Evolutionary conservation across 2,113 vertebrate species (phyloP).

Genomic region (Aviceda subcristata): DNA sequence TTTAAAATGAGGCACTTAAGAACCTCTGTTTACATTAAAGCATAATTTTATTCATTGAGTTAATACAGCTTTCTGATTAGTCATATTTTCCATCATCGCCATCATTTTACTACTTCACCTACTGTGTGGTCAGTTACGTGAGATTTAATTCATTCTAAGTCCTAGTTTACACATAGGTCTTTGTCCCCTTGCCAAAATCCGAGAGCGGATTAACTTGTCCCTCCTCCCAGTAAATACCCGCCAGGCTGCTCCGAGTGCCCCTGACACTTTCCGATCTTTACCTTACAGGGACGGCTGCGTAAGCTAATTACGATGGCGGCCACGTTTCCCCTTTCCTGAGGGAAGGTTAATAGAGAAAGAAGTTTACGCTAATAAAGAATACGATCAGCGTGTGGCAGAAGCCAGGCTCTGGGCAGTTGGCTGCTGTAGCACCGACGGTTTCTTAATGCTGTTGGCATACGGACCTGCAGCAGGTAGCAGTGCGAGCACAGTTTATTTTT

Average conservation of each 20-base stretch:
- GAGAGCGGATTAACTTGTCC: conserved; percentile 17
- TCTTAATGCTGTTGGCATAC: background rate
- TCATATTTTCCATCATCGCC: conserved; percentile 11
- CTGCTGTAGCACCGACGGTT: background rate
- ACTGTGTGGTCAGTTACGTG: background rate
- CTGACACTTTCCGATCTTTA: background rate
- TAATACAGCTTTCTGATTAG: conserved; percentile 8
- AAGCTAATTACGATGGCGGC: background rate
- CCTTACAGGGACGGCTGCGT: background rate
- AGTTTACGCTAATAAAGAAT: background rate
- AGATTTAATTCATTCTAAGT: background rate
- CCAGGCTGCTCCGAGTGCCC: background rate
- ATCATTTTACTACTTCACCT: background rate
- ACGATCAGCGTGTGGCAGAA: background rate
- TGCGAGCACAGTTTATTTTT: background rate
- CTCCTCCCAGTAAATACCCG: background rate
- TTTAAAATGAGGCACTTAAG: background rate
- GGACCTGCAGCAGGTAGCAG: background rate
- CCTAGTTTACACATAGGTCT: background rate
- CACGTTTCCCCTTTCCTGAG: background rate
- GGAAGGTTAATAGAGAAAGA: conserved; percentile 42
- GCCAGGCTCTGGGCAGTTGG: background rate
- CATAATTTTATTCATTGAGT: background rate
- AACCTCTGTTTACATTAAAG: background rate
- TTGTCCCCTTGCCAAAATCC: conserved; percentile 16